phyloP scores from a whole-genome alignment of 1,140 invertebrate species.

The Proctacanthus coquilletti region DNA sequence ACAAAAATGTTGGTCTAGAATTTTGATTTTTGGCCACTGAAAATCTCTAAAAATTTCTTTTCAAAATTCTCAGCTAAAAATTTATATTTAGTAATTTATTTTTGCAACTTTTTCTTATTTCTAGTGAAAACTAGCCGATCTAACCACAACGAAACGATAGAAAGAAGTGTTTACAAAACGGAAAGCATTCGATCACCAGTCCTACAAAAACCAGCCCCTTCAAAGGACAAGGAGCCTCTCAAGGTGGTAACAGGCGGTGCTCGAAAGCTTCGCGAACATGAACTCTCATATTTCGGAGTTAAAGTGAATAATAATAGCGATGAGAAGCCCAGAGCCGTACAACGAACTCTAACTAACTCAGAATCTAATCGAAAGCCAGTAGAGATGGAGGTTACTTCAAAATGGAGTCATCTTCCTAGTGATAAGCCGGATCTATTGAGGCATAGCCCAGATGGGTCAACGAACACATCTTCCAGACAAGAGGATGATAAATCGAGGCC shows the following conservation, averaged over 20 bases:
- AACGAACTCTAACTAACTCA: conserved; percentile 14
- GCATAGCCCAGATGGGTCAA: conserved; percentile 16
- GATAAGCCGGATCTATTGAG: conserved; percentile 25
- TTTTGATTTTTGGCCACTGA: too few species aligned
- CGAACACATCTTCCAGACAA: too few species aligned
- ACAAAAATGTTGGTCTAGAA: too few species aligned
- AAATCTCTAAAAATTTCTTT: too few species aligned
- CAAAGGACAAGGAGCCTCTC: conserved; percentile 6
- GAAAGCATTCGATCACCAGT: too few species aligned
- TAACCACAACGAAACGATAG: too few species aligned
- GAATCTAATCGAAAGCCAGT: neutral
- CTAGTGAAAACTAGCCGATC: too few species aligned
- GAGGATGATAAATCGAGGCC: neutral
- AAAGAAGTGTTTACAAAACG: too few species aligned
- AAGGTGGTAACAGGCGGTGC: conserved; percentile 25
- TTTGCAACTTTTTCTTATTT: too few species aligned
- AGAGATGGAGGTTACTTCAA: conserved; percentile 12
- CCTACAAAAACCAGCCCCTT: too few species aligned
- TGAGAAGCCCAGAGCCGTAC: conserved; percentile 6
- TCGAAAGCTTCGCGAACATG: conserved; percentile 29
- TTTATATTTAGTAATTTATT: too few species aligned
- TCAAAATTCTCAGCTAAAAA: too few species aligned
- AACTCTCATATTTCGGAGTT: conserved; percentile 31
- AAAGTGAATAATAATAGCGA: conserved; percentile 10
- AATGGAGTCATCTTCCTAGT: conserved; percentile 25